phyloP scores from a whole-genome alignment of 2,113 vertebrate species.

The Oncorhynchus tshawytscha region DNA sequence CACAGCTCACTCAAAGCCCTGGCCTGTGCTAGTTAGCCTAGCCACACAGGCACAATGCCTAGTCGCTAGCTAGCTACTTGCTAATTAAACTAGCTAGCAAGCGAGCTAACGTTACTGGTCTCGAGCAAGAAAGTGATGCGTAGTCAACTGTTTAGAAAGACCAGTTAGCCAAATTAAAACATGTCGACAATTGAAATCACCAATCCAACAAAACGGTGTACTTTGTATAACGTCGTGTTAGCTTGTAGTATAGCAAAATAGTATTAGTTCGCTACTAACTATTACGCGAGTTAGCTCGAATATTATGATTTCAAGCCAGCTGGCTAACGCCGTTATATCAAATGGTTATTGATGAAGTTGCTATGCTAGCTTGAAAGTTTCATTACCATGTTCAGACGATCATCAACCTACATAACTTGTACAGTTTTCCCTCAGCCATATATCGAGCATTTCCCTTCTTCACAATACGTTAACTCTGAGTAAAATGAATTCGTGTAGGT shows the following conservation, averaged over 20 bases:
- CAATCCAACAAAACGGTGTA: too few relatives aligned
- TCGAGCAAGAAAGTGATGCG: neutral
- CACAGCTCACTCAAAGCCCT: neutral
- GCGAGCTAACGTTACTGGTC: neutral
- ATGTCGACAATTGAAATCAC: neutral
- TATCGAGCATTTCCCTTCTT: neutral
- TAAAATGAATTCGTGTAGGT: neutral
- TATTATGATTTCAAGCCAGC: neutral
- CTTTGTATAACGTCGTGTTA: too few relatives aligned
- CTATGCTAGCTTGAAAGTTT: neutral
- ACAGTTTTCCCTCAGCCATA: neutral
- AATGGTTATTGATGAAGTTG: neutral
- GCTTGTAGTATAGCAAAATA: neutral
- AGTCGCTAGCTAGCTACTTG: neutral
- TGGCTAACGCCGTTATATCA: neutral
- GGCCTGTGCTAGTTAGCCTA: neutral
- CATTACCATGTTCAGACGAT: slow-evolving; percentile 12
- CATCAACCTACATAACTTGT: neutral
- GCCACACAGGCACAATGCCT: neutral
- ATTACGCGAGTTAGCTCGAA: neutral
- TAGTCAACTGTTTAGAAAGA: neutral
- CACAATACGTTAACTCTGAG: neutral
- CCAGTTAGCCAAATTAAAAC: neutral
- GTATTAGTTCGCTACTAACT: neutral
- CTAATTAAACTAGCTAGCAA: neutral